Base-by-base conservation (phyloP, 2,888 invertebrate genomes). In the Xanthorhoe designata region DNA sequence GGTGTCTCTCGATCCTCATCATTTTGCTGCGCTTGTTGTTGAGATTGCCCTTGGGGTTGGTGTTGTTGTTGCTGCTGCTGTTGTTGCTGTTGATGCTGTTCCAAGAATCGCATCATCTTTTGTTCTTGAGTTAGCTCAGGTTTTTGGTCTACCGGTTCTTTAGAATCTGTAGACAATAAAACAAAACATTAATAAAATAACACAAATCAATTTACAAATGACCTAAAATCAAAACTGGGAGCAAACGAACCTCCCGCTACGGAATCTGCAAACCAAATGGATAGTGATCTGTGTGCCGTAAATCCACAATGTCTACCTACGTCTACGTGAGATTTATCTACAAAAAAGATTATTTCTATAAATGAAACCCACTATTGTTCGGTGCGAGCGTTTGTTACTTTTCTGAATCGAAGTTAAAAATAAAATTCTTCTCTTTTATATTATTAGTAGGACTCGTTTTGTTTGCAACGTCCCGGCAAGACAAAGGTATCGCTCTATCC, bases 321-420 rank as follows among this genome's bases (percentile, higher is more conserved):
- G 83, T 87, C 84, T 89, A 90, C 89, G 88, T 89, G 86, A 90
- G 90, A 91, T 91, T 92, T 91, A 92, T 92, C 91, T 90, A 86
- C 90, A 92, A 92, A 92, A 92, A 93, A 93, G 89, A 91, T 91
- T 91, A 91, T 91, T 92, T 91, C 89, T 91, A 91, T 91, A 92
- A 91, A 92, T 91, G 90, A 90, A 89, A 83, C 86, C 83, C 75
- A 82, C 89, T 89, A 91, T 93, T 92, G 92, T 92, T 92, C 90
- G 88, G 84, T 83, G 80, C 83, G 80, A 88, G 82, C 91, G 84
- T 90, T 92, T 92, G 91, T 92, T 89, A 89, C 92, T 88, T 91
- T 92, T 85, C 91, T 91, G 91, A 90, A 92, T 91, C 90, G 91
- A 90, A 90, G 91, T 92, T 92, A 91, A 92, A 92, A 91, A 92